Percentiles rank a stretch among this genome's conserved stretches.
Conservation (phyloP, 2,113 vertebrate genomes). For the Atrichornis clamosus region DNA sequence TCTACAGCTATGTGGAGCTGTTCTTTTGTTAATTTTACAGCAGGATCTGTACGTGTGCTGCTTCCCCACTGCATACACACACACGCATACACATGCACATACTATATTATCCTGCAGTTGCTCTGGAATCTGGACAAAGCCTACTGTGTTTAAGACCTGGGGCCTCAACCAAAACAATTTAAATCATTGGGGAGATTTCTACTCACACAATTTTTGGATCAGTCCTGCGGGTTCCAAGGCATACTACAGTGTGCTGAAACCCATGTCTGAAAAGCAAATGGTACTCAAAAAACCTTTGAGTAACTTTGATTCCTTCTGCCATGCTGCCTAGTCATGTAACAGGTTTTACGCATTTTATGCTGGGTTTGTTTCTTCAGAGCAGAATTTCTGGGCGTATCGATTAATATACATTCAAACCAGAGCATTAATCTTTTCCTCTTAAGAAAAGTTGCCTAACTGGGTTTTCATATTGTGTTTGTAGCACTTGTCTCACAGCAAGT, state of each 20-base stretch:
- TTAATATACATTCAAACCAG: not conserved
- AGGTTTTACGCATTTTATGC: not conserved
- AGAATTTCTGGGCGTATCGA: not conserved
- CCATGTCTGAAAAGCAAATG: fast-evolving
- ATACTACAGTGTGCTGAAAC: not conserved
- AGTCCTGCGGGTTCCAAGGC: not conserved
- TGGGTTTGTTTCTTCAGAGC: not conserved
- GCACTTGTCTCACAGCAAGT: not conserved
- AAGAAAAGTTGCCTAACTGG: not conserved
- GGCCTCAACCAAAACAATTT: not conserved
- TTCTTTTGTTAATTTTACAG: not conserved
- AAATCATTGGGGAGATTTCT: not conserved
- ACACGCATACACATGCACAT: not conserved
- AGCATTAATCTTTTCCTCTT: not conserved
- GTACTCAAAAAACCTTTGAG: not conserved
- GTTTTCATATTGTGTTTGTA: not conserved
- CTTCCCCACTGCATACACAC: not conserved
- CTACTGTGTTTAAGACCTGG: not conserved
- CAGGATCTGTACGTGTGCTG: not conserved
- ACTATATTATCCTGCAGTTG: fast-evolving
- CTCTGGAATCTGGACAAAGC: not conserved
- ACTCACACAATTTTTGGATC: not conserved
- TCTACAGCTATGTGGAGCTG: not conserved
- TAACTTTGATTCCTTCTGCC: not conserved
- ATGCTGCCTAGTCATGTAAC: not conserved